phyloP scores from a whole-genome alignment of 2,888 invertebrate genomes.

The Notocelia uddmanniana region DNA sequence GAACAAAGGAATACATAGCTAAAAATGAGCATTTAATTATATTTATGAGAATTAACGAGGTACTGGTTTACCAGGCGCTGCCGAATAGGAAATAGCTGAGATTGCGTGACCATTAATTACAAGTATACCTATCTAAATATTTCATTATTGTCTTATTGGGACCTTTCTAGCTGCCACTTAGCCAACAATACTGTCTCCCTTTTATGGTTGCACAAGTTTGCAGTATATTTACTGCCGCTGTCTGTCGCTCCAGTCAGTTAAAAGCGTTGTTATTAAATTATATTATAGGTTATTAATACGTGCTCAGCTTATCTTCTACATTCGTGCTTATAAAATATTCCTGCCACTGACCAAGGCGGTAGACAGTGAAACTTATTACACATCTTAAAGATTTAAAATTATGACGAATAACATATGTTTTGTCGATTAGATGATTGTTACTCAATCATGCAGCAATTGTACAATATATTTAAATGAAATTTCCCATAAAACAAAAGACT shows the following conservation, averaged over 20 bases:
- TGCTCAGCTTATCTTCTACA: neutral
- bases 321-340: neutral
- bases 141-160: constrained; percentile 44
- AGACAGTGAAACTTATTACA: neutral
- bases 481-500: no score
- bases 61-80: neutral
- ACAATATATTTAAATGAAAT: no score
- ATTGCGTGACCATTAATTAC: constrained; percentile 41
- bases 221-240: constrained; percentile 32
- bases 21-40: no score
- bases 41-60: neutral
- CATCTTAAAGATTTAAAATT: neutral
- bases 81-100: constrained; percentile 31
- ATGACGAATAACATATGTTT: neutral
- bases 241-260: constrained; percentile 14
- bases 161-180: constrained; percentile 41
- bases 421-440: no score
- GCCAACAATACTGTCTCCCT: constrained; percentile 44
- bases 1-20: no score
- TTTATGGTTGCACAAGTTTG: constrained; percentile 43
- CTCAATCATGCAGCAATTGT: no score
- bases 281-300: constrained; percentile 1
- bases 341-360: neutral
- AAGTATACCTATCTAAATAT: constrained; percentile 38
- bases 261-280: constrained; percentile 22